Conservation (phyloP, 2,888 invertebrate species). For the Acleris emargana region DNA sequence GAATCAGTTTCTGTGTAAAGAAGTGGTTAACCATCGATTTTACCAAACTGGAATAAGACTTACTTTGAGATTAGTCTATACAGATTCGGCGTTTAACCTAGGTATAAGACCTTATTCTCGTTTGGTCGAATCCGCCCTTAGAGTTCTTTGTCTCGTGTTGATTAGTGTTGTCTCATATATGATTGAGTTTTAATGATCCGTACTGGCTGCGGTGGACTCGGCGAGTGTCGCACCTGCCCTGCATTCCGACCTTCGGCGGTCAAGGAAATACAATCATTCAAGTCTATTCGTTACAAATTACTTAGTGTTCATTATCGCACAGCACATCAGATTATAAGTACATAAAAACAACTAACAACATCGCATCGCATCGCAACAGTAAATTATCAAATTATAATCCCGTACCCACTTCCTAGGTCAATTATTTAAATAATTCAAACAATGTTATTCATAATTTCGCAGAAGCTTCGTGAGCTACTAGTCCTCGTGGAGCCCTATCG, state of each 20-base stretch:
- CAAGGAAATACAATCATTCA: constrained; percentile 77
- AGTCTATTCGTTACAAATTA: constrained; percentile 62
- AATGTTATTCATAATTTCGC: constrained; percentile 65
- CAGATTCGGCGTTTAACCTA: no score
- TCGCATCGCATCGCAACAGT: constrained; percentile 62
- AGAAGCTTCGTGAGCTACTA: constrained; percentile 52
- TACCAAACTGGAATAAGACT: no score
- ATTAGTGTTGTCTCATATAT: constrained; percentile 42
- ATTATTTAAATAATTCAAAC: constrained; percentile 34
- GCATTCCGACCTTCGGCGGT: constrained; percentile 74
- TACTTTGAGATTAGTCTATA: no score
- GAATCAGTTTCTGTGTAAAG: constrained; percentile 14
- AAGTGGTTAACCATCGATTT: no score
- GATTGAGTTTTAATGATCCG: constrained; percentile 56
- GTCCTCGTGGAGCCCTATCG: constrained; percentile 40
- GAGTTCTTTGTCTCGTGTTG: constrained; percentile 26
- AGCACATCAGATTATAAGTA: constrained; percentile 49
- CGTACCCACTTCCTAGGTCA: constrained; percentile 7
- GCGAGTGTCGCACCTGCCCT: constrained; percentile 67
- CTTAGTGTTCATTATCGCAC: constrained; percentile 64
- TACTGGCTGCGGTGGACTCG: constrained; percentile 51
- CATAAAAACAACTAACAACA: constrained; percentile 47
- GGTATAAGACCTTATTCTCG: no score
- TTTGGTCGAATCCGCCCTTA: no score
- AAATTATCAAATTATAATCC: constrained; percentile 34